Evolutionary conservation across 2,113 vertebrate species (phyloP), one percentile per base, ranked within the genome.

Genomic region (Lampris megalopsis): DNA sequence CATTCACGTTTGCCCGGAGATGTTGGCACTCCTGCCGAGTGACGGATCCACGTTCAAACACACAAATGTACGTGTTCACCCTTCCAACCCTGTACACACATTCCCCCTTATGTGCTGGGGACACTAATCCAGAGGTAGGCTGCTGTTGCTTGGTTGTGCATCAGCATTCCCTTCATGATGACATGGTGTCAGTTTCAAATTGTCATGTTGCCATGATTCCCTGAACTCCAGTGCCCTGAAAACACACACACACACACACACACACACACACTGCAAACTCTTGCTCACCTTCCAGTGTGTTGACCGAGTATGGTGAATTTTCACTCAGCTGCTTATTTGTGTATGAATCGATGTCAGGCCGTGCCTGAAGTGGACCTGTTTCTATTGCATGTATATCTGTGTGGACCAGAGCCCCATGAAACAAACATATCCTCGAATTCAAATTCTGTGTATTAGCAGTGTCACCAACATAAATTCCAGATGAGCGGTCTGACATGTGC

Each of bases 81-180:
- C 24, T 24, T 24, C 24, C 24, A 24, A 9, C 45, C 38, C 24
- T 24, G 24, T 41, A 9, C 53, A 60, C 8, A 6, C 49, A 40
- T 42, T 0, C 48, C 47, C n/a, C 4, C 1, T 60, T 6, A 40
- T 36, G 3, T 45, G 61, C 9, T 54, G 40, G 43, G 24, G 24
- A 24, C 24, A 24, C 24, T 45, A 68, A 45, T 37, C 6, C 37
- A 56, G 40, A 40, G 50, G 7, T 1, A 40, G 69, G 10, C 53
- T 36, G n/a, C 42, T 62, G 38, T 42, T 47, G n/a, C 69, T 71
- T 67, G 71, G 67, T 57, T 6, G 13, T 42, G 50, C 10, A 73
- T 62, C 40, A 42, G 5, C 37, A 36, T 35, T 43, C 6, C 58
- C 42, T 52, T 41, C 13, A 47, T n/a, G 67, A 54, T 68, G 49